Evolutionary conservation across 2,113 vertebrate species (phyloP).

Genomic region (Dicerorhinus sumatrensis): DNA sequence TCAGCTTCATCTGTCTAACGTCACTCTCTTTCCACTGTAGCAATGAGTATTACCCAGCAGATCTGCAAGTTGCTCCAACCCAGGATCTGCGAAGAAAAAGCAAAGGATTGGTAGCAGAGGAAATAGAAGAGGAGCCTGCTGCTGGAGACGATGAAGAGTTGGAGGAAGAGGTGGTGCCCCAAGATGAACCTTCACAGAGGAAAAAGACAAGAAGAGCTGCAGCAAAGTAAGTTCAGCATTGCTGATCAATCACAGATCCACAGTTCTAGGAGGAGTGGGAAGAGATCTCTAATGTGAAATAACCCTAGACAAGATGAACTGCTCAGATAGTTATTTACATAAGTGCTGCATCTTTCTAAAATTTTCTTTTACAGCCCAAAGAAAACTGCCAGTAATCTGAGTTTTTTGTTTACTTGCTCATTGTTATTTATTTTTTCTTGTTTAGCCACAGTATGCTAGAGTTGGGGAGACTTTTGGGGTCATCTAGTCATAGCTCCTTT

Average conservation of each 20-base stretch:
- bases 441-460: background rate
- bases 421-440: background rate
- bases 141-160: constrained; percentile 71
- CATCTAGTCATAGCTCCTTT: background rate
- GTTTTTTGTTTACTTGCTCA: background rate
- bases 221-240: constrained; percentile 90
- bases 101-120: constrained; percentile 30
- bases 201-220: constrained; percentile 93
- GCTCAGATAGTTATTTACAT: background rate
- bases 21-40: constrained; percentile 80
- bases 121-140: constrained; percentile 81
- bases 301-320: too few species aligned
- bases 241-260: too few species aligned
- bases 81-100: constrained; percentile 92
- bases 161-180: constrained; percentile 69
- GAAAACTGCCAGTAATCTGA: background rate
- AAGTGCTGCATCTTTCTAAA: background rate
- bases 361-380: background rate
- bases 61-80: constrained; percentile 94
- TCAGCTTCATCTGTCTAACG: background rate
- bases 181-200: constrained; percentile 81
- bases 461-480: background rate
- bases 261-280: accelerated
- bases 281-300: background rate
- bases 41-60: constrained; percentile 95